Evolutionary conservation across 2,797 vertebrate species (phyloP).

Genomic region (Dryobates pubescens): DNA sequence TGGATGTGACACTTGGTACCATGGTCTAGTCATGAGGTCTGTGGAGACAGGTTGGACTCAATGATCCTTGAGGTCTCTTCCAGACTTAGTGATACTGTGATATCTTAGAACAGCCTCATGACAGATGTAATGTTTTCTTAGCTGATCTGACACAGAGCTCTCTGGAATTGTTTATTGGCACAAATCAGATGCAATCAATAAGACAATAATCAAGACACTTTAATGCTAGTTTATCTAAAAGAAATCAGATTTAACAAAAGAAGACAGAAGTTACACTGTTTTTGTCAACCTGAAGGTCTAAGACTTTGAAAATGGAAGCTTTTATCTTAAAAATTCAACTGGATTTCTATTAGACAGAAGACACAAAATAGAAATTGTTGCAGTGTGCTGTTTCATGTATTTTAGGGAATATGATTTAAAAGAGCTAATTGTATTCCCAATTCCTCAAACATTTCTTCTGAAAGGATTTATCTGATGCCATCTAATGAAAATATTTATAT

Average conservation of each 20-base stretch:
- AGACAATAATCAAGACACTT: background rate
- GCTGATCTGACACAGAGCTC: background rate
- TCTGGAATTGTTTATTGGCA: background rate
- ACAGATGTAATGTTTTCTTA: background rate
- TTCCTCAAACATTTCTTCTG: background rate
- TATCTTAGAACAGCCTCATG: background rate
- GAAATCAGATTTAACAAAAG: background rate
- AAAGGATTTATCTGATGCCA: background rate
- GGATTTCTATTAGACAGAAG: background rate
- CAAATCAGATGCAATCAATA: background rate
- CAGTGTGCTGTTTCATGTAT: background rate
- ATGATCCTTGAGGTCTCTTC: too few species aligned
- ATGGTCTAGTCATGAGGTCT: too few species aligned
- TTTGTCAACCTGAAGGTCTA: background rate
- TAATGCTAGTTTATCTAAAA: conserved; percentile 19
- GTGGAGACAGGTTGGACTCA: too few species aligned
- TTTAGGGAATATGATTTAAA: conserved; percentile 21
- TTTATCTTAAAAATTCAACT: background rate
- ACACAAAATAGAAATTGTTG: background rate
- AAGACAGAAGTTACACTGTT: background rate
- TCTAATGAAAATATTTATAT: background rate
- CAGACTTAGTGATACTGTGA: too few species aligned
- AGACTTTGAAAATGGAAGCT: background rate
- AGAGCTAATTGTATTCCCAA: background rate
- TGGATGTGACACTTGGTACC: too few species aligned